Base-by-base conservation (phyloP, 2,113 vertebrate genomes). In the Nymphicus hollandicus region DNA sequence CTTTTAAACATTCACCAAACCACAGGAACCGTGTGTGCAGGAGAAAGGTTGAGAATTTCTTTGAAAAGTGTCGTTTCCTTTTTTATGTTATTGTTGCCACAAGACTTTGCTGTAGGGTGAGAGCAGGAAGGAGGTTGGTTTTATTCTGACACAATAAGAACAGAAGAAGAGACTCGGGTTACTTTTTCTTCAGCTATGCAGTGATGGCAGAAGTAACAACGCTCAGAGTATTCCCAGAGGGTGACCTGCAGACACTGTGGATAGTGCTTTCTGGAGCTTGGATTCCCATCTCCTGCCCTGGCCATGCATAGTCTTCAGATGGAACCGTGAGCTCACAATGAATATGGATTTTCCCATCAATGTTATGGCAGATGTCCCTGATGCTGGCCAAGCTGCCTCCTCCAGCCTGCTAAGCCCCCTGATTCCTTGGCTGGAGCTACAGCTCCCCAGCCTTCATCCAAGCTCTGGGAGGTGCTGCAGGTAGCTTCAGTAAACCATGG, bases 1-100 rank as follows among this genome's bases (percentile, higher is more conserved):
- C 56, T 89, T 77, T 86, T 50, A 85, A 93, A 83, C 61, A 80
- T 60, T 22, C 58, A 43, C 37, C 37, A 86, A 64, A 58, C 81
- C 16, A 0, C 78, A 89, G 81, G 63, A 81, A 46, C 53, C 65
- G 17, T 7, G 24, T 66, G 55, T 50, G 53, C 49, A 60, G 52
- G 28, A 37, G 69, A 47, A 61, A 79, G 29, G 58, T 35, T 64
- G 63, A 24, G 60, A 11, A 81, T 52, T 47, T 91, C 87, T 92
- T 69, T 90, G 69, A 86, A 91, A 86, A 74, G 13, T 52, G 83
- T 84, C 19, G 7, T 60, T 93, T 76, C 4, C 0, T 35, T 81
- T 85, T 74, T 46, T 60, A 15, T 53, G 64, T 53, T 43, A 22
- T 73, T 81, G 46, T 53, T 81, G 47, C 43, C 20, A 0, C 53